Percentiles rank a stretch among this genome's conserved stretches.
Conservation (phyloP, 2,888 invertebrate species). For the Diploptera punctata region DNA sequence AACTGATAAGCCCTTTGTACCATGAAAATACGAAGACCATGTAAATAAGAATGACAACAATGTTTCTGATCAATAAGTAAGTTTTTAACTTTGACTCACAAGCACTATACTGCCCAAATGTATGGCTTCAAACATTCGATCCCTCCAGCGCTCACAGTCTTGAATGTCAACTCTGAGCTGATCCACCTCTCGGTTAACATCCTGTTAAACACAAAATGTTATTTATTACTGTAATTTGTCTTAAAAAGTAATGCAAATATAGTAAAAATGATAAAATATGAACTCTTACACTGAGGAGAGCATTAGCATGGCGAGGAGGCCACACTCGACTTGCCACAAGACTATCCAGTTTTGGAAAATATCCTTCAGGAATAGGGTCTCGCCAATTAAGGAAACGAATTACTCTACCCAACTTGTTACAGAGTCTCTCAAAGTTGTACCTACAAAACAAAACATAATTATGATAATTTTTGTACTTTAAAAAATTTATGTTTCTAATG, state of each 20-base stretch:
- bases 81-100: neutral
- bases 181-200: constrained; percentile 45
- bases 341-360: constrained; percentile 51
- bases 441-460: too few species aligned
- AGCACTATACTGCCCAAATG: constrained; percentile 48
- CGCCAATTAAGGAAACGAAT: constrained; percentile 47
- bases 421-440: constrained; percentile 52
- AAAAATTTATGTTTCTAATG: too few species aligned
- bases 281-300: constrained; percentile 42
- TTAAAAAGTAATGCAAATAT: too few species aligned
- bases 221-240: too few species aligned
- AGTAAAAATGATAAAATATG: too few species aligned
- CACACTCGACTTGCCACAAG: constrained; percentile 53
- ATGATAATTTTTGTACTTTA: too few species aligned
- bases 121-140: constrained; percentile 53
- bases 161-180: constrained; percentile 47
- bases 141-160: constrained; percentile 52
- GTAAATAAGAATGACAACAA: too few species aligned
- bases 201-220: too few species aligned
- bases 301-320: constrained; percentile 46
- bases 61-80: too few species aligned
- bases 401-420: constrained; percentile 48
- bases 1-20: too few species aligned
- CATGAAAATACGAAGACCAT: too few species aligned
- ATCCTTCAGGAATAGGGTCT: constrained; percentile 50